Evolutionary conservation across 1,140 invertebrate genomes (phyloP), one percentile per base, ranked within the genome.

Genomic region (Microvelia longipes): DNA sequence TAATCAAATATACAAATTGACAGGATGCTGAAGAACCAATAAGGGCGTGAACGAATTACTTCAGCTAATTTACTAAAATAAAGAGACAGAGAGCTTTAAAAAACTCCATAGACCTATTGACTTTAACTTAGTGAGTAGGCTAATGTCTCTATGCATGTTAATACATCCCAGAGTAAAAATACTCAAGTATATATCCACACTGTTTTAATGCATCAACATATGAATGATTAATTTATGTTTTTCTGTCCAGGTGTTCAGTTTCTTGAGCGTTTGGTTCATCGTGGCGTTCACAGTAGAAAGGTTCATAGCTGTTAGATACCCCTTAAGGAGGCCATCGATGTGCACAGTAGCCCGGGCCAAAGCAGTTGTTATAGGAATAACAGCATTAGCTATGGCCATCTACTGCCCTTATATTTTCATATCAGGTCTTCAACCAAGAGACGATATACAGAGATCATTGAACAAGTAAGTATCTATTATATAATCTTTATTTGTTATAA

Each of bases 251-350:
- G 83, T 90, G 29, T 86, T 86, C 69, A 85, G 87, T 74, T 89
- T 88, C 75, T 80, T 89, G 25, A 91, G 89, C 72, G 87, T 90
- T 0, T 93, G 90, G 90, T 83, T 92, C 68, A 88, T 91, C 0
- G 90, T 94, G 2, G 88, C 90, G 1, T 93, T 94, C 77, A 94
- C 92, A 0, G 84, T 91, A 0, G 92, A 95, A 77, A 79, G 92
- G 26, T 93, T 92, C 77, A 85, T 94, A 2, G 91, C 91, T 0
- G 76, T 94, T 1, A 83, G 86, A 63, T 89, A 91, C 76, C 92
- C 92, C 0, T 77, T 94, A 61, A 83, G 84, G 62, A 81, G 91
- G 1, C 89, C 88, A 35, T 83, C 84, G 1, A 85, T 91, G 78
- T 94, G 92, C 77, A 93, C 92, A 0, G 87, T 91, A 0, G 79